Evolutionary conservation across 2,113 vertebrate genomes (phyloP).

Genomic region (Haemorhous mexicanus): DNA sequence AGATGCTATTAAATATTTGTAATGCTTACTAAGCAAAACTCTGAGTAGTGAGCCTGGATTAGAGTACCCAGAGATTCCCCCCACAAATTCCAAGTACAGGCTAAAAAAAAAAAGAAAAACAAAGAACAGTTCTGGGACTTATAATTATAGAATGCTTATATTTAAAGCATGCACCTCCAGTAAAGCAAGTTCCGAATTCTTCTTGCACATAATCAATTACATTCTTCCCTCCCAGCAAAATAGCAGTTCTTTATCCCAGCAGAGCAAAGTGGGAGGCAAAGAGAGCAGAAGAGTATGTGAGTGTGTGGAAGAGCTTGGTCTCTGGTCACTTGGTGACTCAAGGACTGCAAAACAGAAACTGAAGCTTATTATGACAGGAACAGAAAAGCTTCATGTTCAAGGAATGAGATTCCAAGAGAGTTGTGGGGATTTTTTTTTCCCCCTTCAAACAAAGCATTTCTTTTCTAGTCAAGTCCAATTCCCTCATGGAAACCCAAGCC

Average conservation of each 20-base stretch:
- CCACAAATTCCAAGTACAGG: not conserved
- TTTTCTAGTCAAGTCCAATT: not conserved
- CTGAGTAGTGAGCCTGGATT: not conserved
- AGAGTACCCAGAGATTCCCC: not conserved
- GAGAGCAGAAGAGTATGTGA: not conserved
- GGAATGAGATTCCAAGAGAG: not conserved
- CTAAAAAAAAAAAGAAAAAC: not conserved
- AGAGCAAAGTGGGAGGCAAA: not conserved
- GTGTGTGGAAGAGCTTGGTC: not conserved
- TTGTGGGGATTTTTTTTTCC: accelerated
- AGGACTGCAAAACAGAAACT: not conserved
- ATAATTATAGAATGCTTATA: slow-evolving; percentile 21
- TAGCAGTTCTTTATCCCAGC: not conserved
- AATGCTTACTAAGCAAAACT: not conserved
- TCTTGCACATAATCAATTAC: not conserved
- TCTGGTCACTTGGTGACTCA: not conserved
- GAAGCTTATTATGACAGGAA: not conserved
- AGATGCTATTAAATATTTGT: not conserved
- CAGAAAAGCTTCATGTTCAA: not conserved
- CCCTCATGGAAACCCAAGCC: not conserved
- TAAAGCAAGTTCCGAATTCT: slow-evolving; percentile 16
- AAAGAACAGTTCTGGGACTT: not conserved
- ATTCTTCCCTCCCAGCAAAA: not conserved
- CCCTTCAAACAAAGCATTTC: not conserved
- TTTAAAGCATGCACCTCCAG: slow-evolving; percentile 27